Base-by-base conservation (phyloP, 2,888 invertebrate species). In the Coenonympha arcania region DNA sequence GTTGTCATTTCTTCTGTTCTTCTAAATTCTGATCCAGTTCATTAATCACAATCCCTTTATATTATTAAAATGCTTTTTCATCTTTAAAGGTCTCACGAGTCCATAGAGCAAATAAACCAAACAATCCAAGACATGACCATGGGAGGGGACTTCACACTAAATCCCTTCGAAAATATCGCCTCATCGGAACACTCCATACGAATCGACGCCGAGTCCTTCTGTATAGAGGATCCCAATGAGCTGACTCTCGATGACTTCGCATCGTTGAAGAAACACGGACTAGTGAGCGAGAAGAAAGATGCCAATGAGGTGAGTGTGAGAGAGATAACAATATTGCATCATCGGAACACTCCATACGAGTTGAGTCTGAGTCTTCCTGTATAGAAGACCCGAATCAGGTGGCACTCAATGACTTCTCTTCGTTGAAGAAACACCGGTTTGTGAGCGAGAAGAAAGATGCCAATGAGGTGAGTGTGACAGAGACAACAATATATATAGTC, bases 91-190 rank as follows among this genome's bases (percentile, higher is more conserved):
- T 69, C 76, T 0, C 75, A 76, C 44, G 85, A 85, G 57, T 79
- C 84, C 15, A 75, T 85, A 55, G 86, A 86, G 49, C 84, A 84
- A 55, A 85, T 86, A 57, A 87, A 87, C 61, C 87, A 87, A 59
- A 87, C 87, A 0, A 85, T 87, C 15, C 82, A 86, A 62, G 87
- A 87, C 59, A 87, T 87, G 87, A 85, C 85, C 0, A 81, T 87
- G 37, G 81, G 84, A 0, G 85, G 82, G 0, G 85, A 87, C 33
- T 79, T 83, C 56, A 75, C 74, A 0, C 65, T 87, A 0, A 87
- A 87, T 41, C 87, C 87, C 0, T 87, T 87, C 41, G 87, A 87
- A 56, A 75, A 68, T 20, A 53, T 83, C 0, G 60, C 70, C 0
- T 63, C 71, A 1, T 70, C 71, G 0, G 86, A 87, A 18, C 72